A percentile compares a stretch with the other conserved stretches of the same genome.
Evolutionary conservation across 2,888 invertebrate species (phyloP).

Genomic region (Macrostomum cliftonense): DNA sequence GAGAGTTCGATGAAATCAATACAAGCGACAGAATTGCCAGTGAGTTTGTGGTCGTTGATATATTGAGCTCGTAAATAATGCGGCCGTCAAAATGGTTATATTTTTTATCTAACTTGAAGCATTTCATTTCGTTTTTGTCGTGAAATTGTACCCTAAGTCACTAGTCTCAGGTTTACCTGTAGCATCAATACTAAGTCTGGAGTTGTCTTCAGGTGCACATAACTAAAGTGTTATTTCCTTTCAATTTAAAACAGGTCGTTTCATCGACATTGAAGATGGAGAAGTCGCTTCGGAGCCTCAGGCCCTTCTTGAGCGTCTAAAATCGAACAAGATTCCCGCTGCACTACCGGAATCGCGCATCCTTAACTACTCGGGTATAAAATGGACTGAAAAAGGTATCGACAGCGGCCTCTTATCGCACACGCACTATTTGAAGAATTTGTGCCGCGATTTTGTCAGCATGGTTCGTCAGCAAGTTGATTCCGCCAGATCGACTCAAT

Average conservation of each 20-base stretch:
- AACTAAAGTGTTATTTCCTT: too few relatives aligned
- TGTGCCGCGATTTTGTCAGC: too few relatives aligned
- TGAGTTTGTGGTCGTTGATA: slow-evolving; percentile 12
- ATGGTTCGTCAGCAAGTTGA: too few relatives aligned
- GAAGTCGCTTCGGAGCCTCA: slow-evolving; percentile 17
- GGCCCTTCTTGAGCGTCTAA: slow-evolving; percentile 16
- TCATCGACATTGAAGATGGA: slow-evolving; percentile 2
- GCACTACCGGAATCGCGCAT: slow-evolving; percentile 14
- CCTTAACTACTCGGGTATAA: slow-evolving; percentile 13
- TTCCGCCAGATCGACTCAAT: too few relatives aligned
- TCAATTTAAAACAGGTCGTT: not conserved
- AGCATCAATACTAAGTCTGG: too few relatives aligned
- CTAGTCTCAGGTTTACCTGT: too few relatives aligned
- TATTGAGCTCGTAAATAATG: not conserved
- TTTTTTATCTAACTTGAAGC: too few relatives aligned
- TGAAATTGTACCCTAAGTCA: too few relatives aligned
- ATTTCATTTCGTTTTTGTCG: too few relatives aligned
- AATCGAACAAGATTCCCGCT: slow-evolving; percentile 14
- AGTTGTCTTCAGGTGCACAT: too few relatives aligned
- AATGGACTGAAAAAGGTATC: slow-evolving; percentile 17
- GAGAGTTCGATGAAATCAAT: slow-evolving; percentile 17
- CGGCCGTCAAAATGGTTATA: not conserved
- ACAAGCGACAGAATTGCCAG: slow-evolving; percentile 17
- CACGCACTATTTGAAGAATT: too few relatives aligned
- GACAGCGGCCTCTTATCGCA: slow-evolving; percentile 4